phyloP scores from a whole-genome alignment of 2,888 invertebrate species.

The Watsonalla binaria region DNA sequence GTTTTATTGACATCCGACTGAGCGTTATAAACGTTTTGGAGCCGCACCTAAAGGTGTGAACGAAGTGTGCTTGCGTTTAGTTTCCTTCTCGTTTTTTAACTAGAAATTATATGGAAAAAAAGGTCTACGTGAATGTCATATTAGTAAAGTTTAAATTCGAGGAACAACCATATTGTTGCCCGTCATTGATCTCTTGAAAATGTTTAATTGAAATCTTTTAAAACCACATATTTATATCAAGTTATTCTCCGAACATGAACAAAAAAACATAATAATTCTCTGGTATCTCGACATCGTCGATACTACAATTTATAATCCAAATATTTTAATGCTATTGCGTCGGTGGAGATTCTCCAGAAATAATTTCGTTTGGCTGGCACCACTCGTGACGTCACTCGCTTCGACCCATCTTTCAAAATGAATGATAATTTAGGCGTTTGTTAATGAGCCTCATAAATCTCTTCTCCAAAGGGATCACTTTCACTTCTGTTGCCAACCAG shows the following conservation, averaged over 20 bases:
- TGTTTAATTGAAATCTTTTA: constrained; percentile 8
- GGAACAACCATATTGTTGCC: too few species aligned
- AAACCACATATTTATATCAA: constrained; percentile 23
- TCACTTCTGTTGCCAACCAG: constrained; percentile 39
- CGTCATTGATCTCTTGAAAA: too few species aligned
- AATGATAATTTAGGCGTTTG: constrained; percentile 31
- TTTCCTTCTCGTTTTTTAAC: too few species aligned
- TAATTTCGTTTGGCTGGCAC: constrained; percentile 18
- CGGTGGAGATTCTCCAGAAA: constrained; percentile 36
- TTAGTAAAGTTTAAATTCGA: too few species aligned
- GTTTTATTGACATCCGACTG: background rate
- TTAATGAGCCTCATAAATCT: constrained; percentile 49
- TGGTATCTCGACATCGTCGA: constrained; percentile 41
- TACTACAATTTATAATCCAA: constrained; percentile 43
- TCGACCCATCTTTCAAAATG: constrained; percentile 42
- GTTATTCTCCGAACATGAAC: constrained; percentile 35
- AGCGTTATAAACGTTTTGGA: too few species aligned
- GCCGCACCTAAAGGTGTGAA: too few species aligned
- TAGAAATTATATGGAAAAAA: too few species aligned
- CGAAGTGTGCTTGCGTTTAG: too few species aligned
- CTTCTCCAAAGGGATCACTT: constrained; percentile 53
- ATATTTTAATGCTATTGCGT: constrained; percentile 50
- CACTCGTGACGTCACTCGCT: constrained; percentile 32
- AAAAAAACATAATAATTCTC: constrained; percentile 45
- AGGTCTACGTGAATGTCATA: too few species aligned